Evolutionary conservation across 2,113 vertebrate genomes (phyloP), one percentile per base, ranked within the genome.

Genomic region (Arothron firmamentum): DNA sequence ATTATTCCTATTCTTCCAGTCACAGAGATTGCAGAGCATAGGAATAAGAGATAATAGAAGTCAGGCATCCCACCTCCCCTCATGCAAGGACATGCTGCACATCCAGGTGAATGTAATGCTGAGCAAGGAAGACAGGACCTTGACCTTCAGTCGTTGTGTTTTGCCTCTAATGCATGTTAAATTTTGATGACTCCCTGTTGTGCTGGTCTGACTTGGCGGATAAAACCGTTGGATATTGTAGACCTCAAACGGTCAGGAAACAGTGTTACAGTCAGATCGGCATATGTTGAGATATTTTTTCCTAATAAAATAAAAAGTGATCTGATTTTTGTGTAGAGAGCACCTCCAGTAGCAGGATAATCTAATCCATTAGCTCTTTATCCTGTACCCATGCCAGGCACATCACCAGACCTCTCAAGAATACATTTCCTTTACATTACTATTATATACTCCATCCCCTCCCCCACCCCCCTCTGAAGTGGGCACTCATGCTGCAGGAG

Each of bases 81-180:
- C 3, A 1, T 34, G 17, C 69, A 74, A 79, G 74, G 75, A 77
- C 87, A 64, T 13, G 1, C 53, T 21, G 65, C 51, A 56, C 69
- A 67, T 12, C 72, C 54, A 65, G 48, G 57, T 75, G 57, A 48
- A 77, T 31, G 12, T 65, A 71, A 70, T 2, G 1, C 85, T 79
- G 77, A 77, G 64, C 16, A 56, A 80, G 56, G 20, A 41, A 77
- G 77, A 83, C 38, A 14, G 79, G 72, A 89, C 81, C 85, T 87
- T 80, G 72, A 70, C 69, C 60, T 63, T 66, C 42, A 61, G 42
- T 17, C 2, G 45, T 0, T 47, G 14, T 28, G 25, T 28, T 28
- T 28, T 28, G 25, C 1, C 5, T 28, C 3, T 28, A 5, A 28
- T 7, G 25, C 25, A 28, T 28, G 25, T 28, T 28, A 5, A 28